Base-by-base conservation (phyloP, 1,140 invertebrate species). In the Gyrodactylus bullatarudis region DNA sequence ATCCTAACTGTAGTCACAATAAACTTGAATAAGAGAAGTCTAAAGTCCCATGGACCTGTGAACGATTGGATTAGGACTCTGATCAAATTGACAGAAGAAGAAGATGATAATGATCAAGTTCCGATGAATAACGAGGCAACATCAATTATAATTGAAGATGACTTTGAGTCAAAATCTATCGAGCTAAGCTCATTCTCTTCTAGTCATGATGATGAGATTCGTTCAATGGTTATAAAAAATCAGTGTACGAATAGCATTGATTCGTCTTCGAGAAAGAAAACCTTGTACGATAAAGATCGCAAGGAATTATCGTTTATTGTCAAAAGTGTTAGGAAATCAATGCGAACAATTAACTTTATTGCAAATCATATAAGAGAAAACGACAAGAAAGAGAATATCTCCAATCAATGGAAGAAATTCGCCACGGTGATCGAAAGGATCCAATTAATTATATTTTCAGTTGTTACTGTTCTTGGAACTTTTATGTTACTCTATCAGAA, bases 21-120 rank as follows among this genome's bases (percentile, higher is more conserved):
- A 78, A 99, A 99, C 80, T 92, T 91, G 87, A 98, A 98, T 79
- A 98, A 97, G 83, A 84, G 93, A 78, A 92, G 92, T n/a, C 93
- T 92, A 0, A 82, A 85, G 26, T 87, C 87, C 19, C 86, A 87
- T 77, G 80, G 76, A 24, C 80, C 81, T 79, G 78, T 79, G 21
- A 69, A n/a, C 19, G 1, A n/a, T 69, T 69, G 68, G 68, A 69
- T 69, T 8, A 23, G 8, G 68, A 69, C 2, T 8, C 19, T 69
- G 23, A 21, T 69, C 19, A 16, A 21, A 20, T 69, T 69, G 8
- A 19, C 20, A 16, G 23, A 8, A 69, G 68, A n/a, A 69, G 21
- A 69, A 54, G 27, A 54, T 8, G 27, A 8, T 8, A 54, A 54
- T 54, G 27, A 8, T 8, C 27, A 54, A 8, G 27, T 54, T 54